Base-by-base conservation (phyloP, 2,797 vertebrate species). In the Cygnus olor region DNA sequence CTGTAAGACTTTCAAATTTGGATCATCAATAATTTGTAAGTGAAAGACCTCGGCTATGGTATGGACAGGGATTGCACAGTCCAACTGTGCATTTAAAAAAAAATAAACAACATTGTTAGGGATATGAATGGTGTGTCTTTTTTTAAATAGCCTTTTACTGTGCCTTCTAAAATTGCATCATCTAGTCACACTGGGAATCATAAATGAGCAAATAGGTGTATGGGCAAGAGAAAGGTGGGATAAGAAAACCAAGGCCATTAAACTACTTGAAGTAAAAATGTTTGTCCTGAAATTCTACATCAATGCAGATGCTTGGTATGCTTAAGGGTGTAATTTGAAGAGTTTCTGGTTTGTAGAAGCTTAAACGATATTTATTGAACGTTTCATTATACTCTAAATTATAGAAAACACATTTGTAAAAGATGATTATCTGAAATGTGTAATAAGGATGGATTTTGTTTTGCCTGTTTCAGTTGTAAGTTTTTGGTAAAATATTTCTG, bases 101-200 rank as follows among this genome's bases (percentile, higher is more conserved):
- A 25, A 10, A 1, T 2, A 2, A 36, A 1, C 53, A 40, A 4
- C 1, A 0, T n/a, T 20, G 10, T 28, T 86, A 17, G 22, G 12
- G 13, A 1, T 90, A 10, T 20, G 21, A 72, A 17, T 32, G 19
- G 21, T 30, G 4, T 7, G 20, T 14, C 17, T 25, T 27, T 27
- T 38, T 38, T 27, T 27, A 27, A 53, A 53, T 34, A 45, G 21
- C 44, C n/a, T 77, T 73, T 80, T 38, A 54, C 51, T 53, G 38
- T 56, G n/a, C 5, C 79, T 13, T 14, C 28, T 58, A 11, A 71
- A 71, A 2, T 56, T 56, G 24, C 8, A 7, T 73, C 9, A 4
- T 11, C 20, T 61, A 10, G 34, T 85, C 30, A 47, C 30, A 4
- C 6, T 57, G 57, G 14, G 27, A 84, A 38, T 84, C 51, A 28